Conservation (phyloP, 1,140 invertebrate genomes). For the Limonius californicus region DNA sequence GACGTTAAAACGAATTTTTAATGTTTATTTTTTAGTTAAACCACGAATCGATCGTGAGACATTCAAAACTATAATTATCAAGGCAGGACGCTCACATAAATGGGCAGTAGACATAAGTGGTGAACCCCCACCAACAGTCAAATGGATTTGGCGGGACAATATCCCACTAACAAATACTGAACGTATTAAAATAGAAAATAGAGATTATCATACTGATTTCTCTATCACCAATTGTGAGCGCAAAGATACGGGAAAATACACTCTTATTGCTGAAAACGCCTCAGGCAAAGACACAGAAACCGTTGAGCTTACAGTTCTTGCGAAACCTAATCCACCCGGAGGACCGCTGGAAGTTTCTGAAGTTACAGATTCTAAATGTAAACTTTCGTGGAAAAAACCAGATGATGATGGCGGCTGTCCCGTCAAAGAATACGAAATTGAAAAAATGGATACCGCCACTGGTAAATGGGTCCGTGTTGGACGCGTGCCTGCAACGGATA, state of each 20-base stretch:
- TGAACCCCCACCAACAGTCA: conserved; percentile 82
- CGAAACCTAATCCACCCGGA: conserved; percentile 79
- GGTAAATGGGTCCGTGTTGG: conserved; percentile 88
- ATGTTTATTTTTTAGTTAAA: conserved; percentile 60
- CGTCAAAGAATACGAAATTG: conserved; percentile 91
- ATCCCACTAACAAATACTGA: conserved; percentile 77
- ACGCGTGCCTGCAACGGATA: conserved; percentile 64
- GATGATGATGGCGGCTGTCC: conserved; percentile 91
- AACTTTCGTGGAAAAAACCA: conserved; percentile 85
- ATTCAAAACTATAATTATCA: conserved; percentile 81
- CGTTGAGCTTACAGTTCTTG: conserved; percentile 86
- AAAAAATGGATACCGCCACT: conserved; percentile 88
- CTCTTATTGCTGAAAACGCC: conserved; percentile 81
- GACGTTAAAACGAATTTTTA: conserved; percentile 30
- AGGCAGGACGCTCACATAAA: conserved; percentile 85
- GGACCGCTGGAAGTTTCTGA: conserved; percentile 86
- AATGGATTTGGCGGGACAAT: conserved; percentile 83
- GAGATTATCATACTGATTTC: conserved; percentile 90
- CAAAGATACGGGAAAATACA: conserved; percentile 90
- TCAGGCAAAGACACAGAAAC: conserved; percentile 87
- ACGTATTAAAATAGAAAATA: conserved; percentile 83
- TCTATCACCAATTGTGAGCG: conserved; percentile 75
- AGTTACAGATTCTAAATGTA: conserved; percentile 81
- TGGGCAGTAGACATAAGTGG: conserved; percentile 89
- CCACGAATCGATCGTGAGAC: conserved; percentile 90